A percentile compares a stretch with the other conserved stretches of the same genome.
Conservation (phyloP, 2,888 invertebrate species). For the Auanema freiburgensis region DNA sequence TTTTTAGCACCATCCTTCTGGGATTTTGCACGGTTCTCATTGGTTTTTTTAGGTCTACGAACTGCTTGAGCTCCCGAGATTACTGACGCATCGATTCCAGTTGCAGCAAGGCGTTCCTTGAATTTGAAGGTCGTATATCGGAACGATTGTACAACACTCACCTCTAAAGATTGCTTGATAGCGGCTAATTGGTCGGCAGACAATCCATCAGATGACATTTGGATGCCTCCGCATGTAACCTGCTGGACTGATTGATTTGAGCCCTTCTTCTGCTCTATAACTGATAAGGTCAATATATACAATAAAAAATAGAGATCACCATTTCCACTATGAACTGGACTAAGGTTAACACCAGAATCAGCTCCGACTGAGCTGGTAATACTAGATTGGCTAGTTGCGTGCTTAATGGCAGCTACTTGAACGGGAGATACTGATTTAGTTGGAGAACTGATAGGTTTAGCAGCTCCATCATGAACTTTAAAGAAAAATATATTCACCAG, state of each 20-base stretch:
- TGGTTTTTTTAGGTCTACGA: slow-evolving; percentile 6
- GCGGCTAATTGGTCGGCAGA: slow-evolving; percentile 58
- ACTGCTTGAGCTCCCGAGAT: slow-evolving; percentile 19
- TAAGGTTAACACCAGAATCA: slow-evolving; percentile 55
- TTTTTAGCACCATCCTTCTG: not conserved
- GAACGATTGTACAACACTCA: slow-evolving; percentile 7
- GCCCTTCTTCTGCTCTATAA: slow-evolving; percentile 41
- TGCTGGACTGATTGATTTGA: slow-evolving; percentile 22
- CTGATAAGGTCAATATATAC: not conserved
- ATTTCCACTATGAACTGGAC: slow-evolving; percentile 48
- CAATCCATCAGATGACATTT: slow-evolving; percentile 54
- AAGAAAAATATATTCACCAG: not conserved
- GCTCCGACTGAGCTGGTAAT: slow-evolving; percentile 56
- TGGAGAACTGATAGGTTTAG: slow-evolving; percentile 26
- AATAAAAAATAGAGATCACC: not conserved
- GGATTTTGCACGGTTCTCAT: not conserved
- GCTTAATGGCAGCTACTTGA: slow-evolving; percentile 45
- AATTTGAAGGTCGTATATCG: slow-evolving; percentile 5
- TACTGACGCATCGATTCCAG: slow-evolving; percentile 46
- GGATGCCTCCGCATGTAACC: slow-evolving; percentile 47
- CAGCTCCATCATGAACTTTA: not conserved
- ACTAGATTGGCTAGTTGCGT: slow-evolving; percentile 55
- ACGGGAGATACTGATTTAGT: slow-evolving; percentile 26
- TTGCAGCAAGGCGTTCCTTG: slow-evolving; percentile 35
- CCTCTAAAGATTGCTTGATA: slow-evolving; percentile 49